phyloP scores from a whole-genome alignment of 2,888 invertebrate species.

The Mimumesa dahlbomi region DNA sequence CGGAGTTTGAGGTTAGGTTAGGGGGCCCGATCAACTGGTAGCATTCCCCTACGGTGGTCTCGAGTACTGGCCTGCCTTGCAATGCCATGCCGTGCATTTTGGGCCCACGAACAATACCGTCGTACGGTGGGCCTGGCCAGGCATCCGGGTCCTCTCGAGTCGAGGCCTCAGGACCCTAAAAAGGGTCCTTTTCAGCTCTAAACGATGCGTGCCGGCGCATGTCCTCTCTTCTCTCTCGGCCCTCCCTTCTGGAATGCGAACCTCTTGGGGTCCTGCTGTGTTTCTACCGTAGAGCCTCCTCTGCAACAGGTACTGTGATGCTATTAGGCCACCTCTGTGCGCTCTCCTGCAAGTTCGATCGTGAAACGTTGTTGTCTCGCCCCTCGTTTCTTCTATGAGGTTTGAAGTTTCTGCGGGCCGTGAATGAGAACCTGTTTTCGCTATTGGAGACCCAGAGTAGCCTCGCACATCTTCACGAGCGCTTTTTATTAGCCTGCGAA shows the following conservation, averaged over 20 bases:
- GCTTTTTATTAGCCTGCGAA: too few species aligned
- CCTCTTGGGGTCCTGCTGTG: conserved; percentile 48
- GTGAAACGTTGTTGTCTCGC: neutral
- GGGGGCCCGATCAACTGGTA: neutral
- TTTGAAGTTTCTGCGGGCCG: too few species aligned
- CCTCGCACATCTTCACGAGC: too few species aligned
- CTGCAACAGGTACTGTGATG: conserved; percentile 55
- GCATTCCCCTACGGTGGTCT: conserved; percentile 24
- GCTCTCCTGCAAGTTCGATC: conserved; percentile 15
- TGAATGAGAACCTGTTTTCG: too few species aligned
- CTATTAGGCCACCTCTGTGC: conserved; percentile 2
- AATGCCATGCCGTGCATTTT: too few species aligned
- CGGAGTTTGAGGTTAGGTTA: conserved; percentile 36
- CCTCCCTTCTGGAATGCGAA: conserved; percentile 53
- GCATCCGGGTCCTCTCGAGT: conserved; percentile 32
- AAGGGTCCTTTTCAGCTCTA: conserved; percentile 39
- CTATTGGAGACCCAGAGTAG: too few species aligned
- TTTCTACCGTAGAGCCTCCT: conserved; percentile 38
- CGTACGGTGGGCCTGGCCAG: conserved; percentile 19
- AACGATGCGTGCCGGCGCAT: conserved; percentile 46
- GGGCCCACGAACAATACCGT: conserved; percentile 41
- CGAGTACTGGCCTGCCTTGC: neutral
- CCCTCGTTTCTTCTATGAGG: too few species aligned
- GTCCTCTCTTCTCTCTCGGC: conserved; percentile 35
- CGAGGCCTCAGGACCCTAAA: conserved; percentile 13